Percentiles rank a stretch among this genome's conserved stretches.
phyloP scores from a whole-genome alignment of 2,113 vertebrate genomes.

The Bufo bufo region DNA sequence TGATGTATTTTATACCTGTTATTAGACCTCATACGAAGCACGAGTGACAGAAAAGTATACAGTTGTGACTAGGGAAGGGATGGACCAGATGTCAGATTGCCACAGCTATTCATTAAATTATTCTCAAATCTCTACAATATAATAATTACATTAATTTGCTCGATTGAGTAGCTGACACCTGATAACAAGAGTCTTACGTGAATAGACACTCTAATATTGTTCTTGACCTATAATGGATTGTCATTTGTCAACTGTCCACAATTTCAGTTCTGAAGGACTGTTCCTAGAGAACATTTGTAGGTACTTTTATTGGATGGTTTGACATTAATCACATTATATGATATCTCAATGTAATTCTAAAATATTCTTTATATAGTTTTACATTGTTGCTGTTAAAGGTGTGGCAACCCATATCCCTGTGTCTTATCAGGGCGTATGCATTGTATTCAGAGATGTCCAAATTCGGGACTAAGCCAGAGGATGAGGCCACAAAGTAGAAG shows the following conservation, averaged over 20 bases:
- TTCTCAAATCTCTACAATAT: conserved; percentile 37
- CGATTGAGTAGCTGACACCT: conserved; percentile 22
- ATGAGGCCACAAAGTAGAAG: no score
- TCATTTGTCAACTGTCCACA: neutral
- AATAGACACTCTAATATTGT: conserved; percentile 13
- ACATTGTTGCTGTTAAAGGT: neutral
- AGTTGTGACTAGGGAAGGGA: conserved; percentile 39
- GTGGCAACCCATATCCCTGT: neutral
- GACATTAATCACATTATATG: neutral
- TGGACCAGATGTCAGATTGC: conserved; percentile 37
- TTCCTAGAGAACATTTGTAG: neutral
- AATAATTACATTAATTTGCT: conserved; percentile 41
- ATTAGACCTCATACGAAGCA: conserved; percentile 14
- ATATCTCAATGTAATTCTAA: neutral
- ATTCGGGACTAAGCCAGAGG: no score
- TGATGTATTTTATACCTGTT: conserved; percentile 49
- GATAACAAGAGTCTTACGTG: neutral
- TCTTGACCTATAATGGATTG: neutral
- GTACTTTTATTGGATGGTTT: neutral
- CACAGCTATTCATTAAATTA: conserved; percentile 36
- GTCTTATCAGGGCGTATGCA: neutral
- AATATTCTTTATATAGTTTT: neutral
- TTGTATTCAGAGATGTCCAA: no score
- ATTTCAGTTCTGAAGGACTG: neutral
- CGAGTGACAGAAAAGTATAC: conserved; percentile 43